Base-by-base conservation (phyloP, 2,888 invertebrate species). In the Agelastica alni region DNA sequence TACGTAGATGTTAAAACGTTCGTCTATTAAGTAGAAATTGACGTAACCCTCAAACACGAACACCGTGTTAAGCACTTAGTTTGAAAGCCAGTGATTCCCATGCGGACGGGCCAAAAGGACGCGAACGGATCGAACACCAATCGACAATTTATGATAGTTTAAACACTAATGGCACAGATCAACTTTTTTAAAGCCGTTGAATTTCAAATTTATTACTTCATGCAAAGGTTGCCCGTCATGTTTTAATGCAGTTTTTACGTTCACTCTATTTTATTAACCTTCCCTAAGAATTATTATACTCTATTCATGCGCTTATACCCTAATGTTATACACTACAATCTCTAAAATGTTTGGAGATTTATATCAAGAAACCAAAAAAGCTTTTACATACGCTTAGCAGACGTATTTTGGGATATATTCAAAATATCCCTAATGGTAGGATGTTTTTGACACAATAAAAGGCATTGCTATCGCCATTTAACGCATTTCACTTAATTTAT, bases 141-240 rank as follows among this genome's bases (percentile, higher is more conserved):
- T 75, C 70, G 72, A 64, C 69, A 65, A 75, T 75, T 75, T 75
- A 75, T 75, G 72, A 74, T 70, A 70, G 72, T 74, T 75, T 74
- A 74, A 72, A 64, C 70, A 58, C 67, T 71, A 72, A 72, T 72
- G 70, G 71, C 64, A 69, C 64, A 64, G 60, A 70, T 69, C 65
- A 66, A 65, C 56, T 66, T 66, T 66, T 69, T 69, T 70, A 68
- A 71, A 68, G 65, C 63, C 63, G 68, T 62, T 69, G 67, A 66
- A 66, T 70, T 69, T 66, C 62, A 67, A 67, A 71, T 71, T 70
- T 71, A 71, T 70, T 54, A 61, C 65, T 61, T 61, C 62, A 67
- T 67, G 68, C 66, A 68, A 66, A 67, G 67, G 64, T 64, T 62
- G 63, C 56, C 63, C 56, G 62, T 61, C 64, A 67, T 66, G 62